Conservation (phyloP, 2,113 vertebrate species). For the Sebastes schlegelii region DNA sequence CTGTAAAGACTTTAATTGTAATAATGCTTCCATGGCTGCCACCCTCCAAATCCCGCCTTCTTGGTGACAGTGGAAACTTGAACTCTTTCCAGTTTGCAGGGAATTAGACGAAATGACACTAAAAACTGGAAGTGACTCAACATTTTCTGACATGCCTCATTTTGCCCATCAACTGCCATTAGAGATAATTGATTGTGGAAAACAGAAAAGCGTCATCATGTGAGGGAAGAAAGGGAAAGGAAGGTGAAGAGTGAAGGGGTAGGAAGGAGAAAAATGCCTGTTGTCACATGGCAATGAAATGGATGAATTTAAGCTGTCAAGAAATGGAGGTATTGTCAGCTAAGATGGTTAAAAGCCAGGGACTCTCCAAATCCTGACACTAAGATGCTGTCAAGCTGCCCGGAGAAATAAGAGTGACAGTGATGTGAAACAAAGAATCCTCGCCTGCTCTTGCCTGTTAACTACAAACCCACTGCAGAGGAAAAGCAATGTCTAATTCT, state of each 20-base stretch:
- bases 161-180: conserved; percentile 58
- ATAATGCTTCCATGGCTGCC: conserved; percentile 48
- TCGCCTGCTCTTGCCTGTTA: conserved; percentile 22
- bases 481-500: conserved; percentile 16
- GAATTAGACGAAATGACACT: conserved; percentile 60
- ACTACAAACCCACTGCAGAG: conserved; percentile 18
- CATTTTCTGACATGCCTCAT: conserved; percentile 50
- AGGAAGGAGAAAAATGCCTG: conserved; percentile 47
- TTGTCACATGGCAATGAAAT: conserved; percentile 68
- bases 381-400: conserved; percentile 77
- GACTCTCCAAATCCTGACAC: conserved; percentile 77
- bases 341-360: conserved; percentile 75
- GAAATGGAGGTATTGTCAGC: conserved; percentile 76
- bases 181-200: conserved; percentile 53
- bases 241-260: conserved; percentile 14
- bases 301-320: conserved; percentile 77
- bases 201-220: conserved; percentile 38
- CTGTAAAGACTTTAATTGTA: conserved; percentile 66
- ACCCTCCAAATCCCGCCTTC: conserved; percentile 44
- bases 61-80: conserved; percentile 52
- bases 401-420: conserved; percentile 64
- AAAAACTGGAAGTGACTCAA: conserved; percentile 58
- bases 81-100: conserved; percentile 51
- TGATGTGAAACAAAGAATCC: conserved; percentile 65
- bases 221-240: conserved; percentile 26